These are phyloP conservation scores for Antheraea pernyi DNA, from an alignment of 1,140 invertebrate genomes.

Conservation along the genomic window DNA sequence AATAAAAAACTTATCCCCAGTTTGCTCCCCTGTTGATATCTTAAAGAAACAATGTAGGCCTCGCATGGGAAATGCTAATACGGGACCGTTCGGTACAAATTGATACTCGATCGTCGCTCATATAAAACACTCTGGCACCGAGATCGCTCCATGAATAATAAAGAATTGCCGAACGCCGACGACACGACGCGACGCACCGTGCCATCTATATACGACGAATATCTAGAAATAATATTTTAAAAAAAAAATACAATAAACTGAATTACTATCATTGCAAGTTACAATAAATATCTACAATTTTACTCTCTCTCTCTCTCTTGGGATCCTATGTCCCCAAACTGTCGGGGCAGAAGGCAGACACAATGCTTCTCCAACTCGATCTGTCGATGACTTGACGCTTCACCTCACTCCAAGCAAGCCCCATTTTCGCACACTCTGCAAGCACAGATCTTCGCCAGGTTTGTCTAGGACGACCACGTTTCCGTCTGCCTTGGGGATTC, in stretches of 20 bases:
- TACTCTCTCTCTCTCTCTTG: no score
- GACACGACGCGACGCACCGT: conserved; percentile 35
- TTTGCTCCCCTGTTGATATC: conserved; percentile 16
- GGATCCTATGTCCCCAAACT: no score
- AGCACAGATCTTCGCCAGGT: no score
- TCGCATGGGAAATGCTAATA: conserved; percentile 64
- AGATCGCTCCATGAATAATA: conserved; percentile 77
- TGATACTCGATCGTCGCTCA: conserved; percentile 78
- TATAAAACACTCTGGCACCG: conserved; percentile 74
- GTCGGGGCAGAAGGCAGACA: no score
- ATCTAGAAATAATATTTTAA: background rate
- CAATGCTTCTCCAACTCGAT: no score
- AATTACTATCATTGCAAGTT: background rate
- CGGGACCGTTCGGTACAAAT: conserved; percentile 69
- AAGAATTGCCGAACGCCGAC: conserved; percentile 64
- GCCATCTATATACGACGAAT: background rate
- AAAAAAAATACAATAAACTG: background rate
- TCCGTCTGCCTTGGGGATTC: no score
- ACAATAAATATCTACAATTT: background rate
- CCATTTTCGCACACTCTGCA: no score
- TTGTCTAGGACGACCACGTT: no score
- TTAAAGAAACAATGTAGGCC: conserved; percentile 63
- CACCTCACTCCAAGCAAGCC: no score
- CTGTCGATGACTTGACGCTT: no score
- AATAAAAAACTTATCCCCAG: conserved; percentile 11